These are phyloP conservation scores for Diplodus puntazzo DNA, from an alignment of 2,797 vertebrate species.

Conservation along the genomic window DNA sequence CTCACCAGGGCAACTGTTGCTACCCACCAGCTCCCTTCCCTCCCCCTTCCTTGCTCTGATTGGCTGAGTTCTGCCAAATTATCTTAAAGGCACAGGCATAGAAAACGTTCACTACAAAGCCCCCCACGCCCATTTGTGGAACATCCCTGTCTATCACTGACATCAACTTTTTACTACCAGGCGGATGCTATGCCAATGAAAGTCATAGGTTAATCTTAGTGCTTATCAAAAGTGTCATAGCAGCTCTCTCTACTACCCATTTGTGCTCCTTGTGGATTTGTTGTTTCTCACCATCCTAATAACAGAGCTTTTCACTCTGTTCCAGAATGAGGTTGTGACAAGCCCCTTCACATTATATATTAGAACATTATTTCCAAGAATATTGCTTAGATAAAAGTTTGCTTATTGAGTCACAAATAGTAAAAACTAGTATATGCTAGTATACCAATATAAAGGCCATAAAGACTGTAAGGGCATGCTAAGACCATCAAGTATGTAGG, in stretches of 20 bases:
- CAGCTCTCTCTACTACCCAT: neutral
- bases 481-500: too few species aligned
- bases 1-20: slow-evolving; percentile 99
- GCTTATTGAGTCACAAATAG: too few species aligned
- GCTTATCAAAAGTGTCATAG: slow-evolving; percentile 33
- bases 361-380: too few species aligned
- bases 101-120: slow-evolving; percentile 62
- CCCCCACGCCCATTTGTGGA: slow-evolving; percentile 67
- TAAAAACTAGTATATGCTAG: too few species aligned
- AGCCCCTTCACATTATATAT: too few species aligned
- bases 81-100: slow-evolving; percentile 74
- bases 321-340: too few species aligned
- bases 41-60: slow-evolving; percentile 81
- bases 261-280: too few species aligned
- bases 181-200: neutral
- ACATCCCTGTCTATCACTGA: slow-evolving; percentile 42
- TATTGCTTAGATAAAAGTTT: too few species aligned
- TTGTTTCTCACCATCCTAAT: too few species aligned
- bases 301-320: too few species aligned
- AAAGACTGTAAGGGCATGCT: too few species aligned
- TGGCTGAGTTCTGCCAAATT: slow-evolving; percentile 72
- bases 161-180: neutral
- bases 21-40: slow-evolving; percentile 91
- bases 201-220: slow-evolving; percentile 18
- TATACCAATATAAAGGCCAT: too few species aligned